Conservation (phyloP, 2,888 invertebrate species). For the Drosophila neonasuta region DNA sequence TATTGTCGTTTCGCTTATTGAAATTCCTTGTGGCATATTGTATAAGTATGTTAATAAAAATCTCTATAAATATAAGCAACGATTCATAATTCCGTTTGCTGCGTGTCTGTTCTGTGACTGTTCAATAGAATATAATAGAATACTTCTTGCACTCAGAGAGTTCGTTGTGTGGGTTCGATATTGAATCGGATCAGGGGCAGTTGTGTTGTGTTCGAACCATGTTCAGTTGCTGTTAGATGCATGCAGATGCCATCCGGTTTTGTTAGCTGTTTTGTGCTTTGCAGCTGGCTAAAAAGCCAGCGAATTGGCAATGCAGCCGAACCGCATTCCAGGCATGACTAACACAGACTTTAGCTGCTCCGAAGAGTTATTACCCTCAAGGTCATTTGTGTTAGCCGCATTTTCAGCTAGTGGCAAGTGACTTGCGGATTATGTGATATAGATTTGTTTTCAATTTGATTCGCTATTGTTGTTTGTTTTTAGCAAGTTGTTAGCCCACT, state of each 20-base stretch:
- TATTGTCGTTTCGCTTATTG: slow-evolving; percentile 64
- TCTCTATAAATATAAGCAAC: slow-evolving; percentile 19
- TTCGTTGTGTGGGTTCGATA: slow-evolving; percentile 25
- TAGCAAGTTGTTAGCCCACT: slow-evolving; percentile 26
- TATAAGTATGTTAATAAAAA: slow-evolving; percentile 56
- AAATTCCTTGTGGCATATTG: slow-evolving; percentile 51
- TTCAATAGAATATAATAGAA: slow-evolving; percentile 10
- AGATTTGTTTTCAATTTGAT: background rate
- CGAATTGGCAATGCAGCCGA: slow-evolving; percentile 65
- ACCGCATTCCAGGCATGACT: slow-evolving; percentile 74
- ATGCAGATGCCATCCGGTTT: slow-evolving; percentile 75
- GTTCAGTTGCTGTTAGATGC: slow-evolving; percentile 57
- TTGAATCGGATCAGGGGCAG: slow-evolving; percentile 18
- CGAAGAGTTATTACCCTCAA: slow-evolving; percentile 75
- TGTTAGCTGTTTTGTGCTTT: slow-evolving; percentile 35
- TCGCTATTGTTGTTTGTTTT: background rate
- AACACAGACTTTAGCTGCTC: slow-evolving; percentile 45
- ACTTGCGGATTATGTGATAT: slow-evolving; percentile 42
- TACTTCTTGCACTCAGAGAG: slow-evolving; percentile 33
- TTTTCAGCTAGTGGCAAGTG: slow-evolving; percentile 26
- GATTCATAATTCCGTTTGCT: slow-evolving; percentile 24
- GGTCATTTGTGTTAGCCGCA: slow-evolving; percentile 57
- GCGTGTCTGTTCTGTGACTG: slow-evolving; percentile 10
- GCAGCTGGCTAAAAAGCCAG: slow-evolving; percentile 48
- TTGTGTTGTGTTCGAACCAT: slow-evolving; percentile 13